phyloP scores from a whole-genome alignment of 1,140 invertebrate genomes.

The Antheraea pernyi region DNA sequence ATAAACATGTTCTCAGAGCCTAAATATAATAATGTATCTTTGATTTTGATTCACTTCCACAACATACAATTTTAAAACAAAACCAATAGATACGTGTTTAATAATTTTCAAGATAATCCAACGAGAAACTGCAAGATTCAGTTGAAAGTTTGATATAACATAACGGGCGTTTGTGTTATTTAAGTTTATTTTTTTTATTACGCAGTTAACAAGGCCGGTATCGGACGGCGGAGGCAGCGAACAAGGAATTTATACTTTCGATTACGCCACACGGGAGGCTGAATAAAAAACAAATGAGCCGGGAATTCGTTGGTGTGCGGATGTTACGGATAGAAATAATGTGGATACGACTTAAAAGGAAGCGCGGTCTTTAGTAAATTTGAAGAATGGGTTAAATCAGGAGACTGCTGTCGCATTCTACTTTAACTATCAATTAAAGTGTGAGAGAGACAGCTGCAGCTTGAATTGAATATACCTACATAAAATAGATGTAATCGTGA shows the following conservation, averaged over 20 bases:
- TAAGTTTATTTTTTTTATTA: slow-evolving; percentile 73
- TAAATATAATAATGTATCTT: no score
- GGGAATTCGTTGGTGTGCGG: slow-evolving; percentile 68
- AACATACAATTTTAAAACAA: background rate
- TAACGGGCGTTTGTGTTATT: slow-evolving; percentile 23
- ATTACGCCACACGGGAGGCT: slow-evolving; percentile 59
- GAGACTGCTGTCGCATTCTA: no score
- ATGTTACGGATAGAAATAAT: slow-evolving; percentile 25
- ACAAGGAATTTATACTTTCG: slow-evolving; percentile 75
- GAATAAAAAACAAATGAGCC: slow-evolving; percentile 77
- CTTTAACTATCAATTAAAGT: no score
- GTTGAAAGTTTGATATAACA: slow-evolving; percentile 34
- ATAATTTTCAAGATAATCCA: background rate
- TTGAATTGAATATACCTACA: no score
- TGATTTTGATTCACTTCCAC: no score
- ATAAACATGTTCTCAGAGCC: no score
- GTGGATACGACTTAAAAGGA: slow-evolving; percentile 32
- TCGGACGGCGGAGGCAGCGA: slow-evolving; percentile 42
- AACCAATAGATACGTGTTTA: background rate
- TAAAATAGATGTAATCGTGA: no score
- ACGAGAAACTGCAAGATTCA: slow-evolving; percentile 7
- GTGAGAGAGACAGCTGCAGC: no score
- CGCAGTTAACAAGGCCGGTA: slow-evolving; percentile 57
- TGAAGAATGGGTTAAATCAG: no score
- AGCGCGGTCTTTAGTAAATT: no score